phyloP scores from a whole-genome alignment of 1,140 invertebrate species.

The Aphaenogaster rudis region DNA sequence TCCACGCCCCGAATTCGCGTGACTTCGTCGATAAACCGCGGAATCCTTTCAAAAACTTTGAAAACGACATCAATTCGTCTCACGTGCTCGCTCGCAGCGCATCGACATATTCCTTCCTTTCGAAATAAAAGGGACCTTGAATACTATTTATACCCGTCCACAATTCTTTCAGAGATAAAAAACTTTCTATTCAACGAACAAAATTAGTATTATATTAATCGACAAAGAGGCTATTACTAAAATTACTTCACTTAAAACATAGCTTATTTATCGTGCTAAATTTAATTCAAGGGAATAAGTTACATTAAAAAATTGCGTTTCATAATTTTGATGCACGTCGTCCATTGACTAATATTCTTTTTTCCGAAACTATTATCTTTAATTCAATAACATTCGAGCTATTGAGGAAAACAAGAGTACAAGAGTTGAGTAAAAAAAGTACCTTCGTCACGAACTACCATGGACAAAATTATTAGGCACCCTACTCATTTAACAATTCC shows the following conservation, averaged over 20 bases:
- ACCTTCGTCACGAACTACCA: background rate
- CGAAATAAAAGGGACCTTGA: constrained; percentile 35
- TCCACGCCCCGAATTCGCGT: constrained; percentile 76
- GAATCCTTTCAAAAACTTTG: constrained; percentile 64
- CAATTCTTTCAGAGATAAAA: background rate
- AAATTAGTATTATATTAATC: background rate
- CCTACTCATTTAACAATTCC: too few species aligned
- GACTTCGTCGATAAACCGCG: constrained; percentile 70
- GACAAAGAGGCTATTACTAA: background rate
- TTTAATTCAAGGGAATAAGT: background rate
- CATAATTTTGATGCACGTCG: background rate
- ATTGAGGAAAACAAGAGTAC: background rate
- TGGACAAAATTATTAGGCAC: too few species aligned
- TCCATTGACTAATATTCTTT: background rate
- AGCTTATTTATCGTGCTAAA: background rate
- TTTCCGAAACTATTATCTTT: too few species aligned
- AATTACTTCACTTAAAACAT: constrained; percentile 1
- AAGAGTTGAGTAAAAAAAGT: background rate
- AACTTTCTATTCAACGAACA: background rate
- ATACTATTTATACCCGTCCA: background rate
- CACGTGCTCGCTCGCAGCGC: constrained; percentile 41
- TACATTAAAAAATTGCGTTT: background rate
- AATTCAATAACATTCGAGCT: background rate
- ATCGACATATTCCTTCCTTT: constrained; percentile 14
- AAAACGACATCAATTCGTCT: constrained; percentile 73